Base-by-base conservation (phyloP, 2,113 vertebrate genomes). In the Poeciliopsis retropinna region DNA sequence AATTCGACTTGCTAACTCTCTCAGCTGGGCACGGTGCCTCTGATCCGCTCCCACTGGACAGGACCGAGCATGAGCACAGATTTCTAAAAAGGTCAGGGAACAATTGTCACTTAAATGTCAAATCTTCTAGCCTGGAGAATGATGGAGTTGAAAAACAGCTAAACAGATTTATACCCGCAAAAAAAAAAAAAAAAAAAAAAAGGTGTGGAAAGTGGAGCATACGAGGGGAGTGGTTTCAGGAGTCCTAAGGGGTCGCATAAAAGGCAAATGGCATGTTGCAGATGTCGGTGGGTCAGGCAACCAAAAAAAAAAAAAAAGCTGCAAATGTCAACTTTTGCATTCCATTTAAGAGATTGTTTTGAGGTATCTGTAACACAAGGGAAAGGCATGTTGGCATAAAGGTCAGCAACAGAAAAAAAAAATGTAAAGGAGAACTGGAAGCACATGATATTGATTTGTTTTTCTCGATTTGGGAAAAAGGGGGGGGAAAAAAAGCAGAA, bases 81-180 rank as follows among this genome's bases (percentile, higher is more conserved):
- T 88, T 92, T 86, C 60, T 86, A 87, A 86, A 92, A 93, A 91
- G 87, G 88, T 93, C 93, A 90, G 51, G 84, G 83, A 87, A 83
- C 85, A 89, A 91, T 93, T 91, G 90, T 86, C 90, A 91, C 81
- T 87, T 88, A 94, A 92, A 93, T 92, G 89, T 93, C 91, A 93
- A 93, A 93, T 84, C 75, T 39, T 88, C 75, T 73, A 87, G 85
- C 79, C 60, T 82, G 70, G 65, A 76, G 73, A n/a, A 4, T 31
- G 79, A 90, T 85, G 79, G 82, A 85, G 86, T 88, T 57, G 60
- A 64, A 77, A 88, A 87, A 80, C 64, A 76, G 75, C 79, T 65
- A 84, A 85, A 77, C 70, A 73, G 82, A 87, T 90, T 90, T 77
- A 86, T 86, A 60, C 81, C 60, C 30, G 57, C 81, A 78, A 31